Evolutionary conservation across 2,797 vertebrate genomes (phyloP).

Genomic region (Lepilemur septentrionalis): DNA sequence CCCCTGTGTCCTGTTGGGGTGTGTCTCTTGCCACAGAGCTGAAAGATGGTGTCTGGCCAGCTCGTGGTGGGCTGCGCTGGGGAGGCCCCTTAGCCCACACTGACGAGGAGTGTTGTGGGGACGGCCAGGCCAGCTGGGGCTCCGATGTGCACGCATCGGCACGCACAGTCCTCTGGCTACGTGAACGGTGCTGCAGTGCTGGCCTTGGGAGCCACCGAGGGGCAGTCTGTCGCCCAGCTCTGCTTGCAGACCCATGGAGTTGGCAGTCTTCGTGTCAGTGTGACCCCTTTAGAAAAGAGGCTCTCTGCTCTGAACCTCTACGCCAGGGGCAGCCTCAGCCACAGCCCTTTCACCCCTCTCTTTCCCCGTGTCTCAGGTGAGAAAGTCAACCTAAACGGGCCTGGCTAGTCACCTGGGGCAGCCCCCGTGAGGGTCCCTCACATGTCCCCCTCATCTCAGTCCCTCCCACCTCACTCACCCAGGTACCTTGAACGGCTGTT

Average conservation of each 20-base stretch:
- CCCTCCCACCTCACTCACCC: neutral
- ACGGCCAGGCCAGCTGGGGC: neutral
- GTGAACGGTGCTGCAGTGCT: neutral
- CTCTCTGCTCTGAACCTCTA: neutral
- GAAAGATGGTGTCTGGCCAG: slow-evolving; percentile 44
- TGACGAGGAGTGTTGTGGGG: neutral
- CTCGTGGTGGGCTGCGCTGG: neutral
- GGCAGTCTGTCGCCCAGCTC: neutral
- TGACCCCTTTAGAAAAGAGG: neutral
- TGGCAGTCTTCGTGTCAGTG: neutral
- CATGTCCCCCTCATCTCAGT: neutral
- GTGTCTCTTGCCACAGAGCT: neutral
- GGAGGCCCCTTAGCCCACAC: neutral
- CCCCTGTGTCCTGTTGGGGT: neutral
- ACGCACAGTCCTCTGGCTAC: neutral
- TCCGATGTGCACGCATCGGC: neutral
- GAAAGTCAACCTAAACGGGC: neutral
- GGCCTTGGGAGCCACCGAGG: neutral
- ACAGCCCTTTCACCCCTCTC: neutral
- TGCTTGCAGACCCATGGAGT: neutral
- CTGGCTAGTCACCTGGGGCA: neutral
- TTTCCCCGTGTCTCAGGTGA: neutral
- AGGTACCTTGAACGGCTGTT: neutral
- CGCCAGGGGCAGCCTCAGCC: neutral
- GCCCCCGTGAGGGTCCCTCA: neutral